Conservation (phyloP, 2,888 invertebrate genomes). For the Cephalotes varians region DNA sequence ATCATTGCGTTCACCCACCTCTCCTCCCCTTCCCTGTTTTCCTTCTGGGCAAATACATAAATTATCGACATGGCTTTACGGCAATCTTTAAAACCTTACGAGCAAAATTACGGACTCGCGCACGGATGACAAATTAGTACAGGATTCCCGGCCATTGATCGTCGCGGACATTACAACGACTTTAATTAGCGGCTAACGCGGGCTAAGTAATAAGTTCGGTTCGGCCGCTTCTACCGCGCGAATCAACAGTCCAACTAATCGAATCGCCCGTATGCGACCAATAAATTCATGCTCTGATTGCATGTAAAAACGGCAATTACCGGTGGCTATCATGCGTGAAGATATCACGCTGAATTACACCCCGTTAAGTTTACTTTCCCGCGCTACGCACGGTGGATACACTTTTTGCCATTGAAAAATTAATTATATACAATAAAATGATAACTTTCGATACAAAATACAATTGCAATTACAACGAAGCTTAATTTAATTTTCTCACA, state of each 20-base stretch:
- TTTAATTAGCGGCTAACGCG: slow-evolving; percentile 71
- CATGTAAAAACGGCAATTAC: slow-evolving; percentile 77
- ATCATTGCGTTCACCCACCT: slow-evolving; percentile 40
- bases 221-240: slow-evolving; percentile 47
- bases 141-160: slow-evolving; percentile 67
- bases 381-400: slow-evolving; percentile 47
- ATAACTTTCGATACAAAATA: not conserved
- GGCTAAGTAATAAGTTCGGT: slow-evolving; percentile 65
- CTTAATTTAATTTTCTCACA: not conserved
- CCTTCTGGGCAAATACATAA: slow-evolving; percentile 61
- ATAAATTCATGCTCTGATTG: slow-evolving; percentile 79
- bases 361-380: slow-evolving; percentile 69
- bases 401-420: slow-evolving; percentile 61
- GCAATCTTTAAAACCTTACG: slow-evolving; percentile 54
- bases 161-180: slow-evolving; percentile 63
- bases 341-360: slow-evolving; percentile 73
- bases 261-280: slow-evolving; percentile 61
- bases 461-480: not conserved
- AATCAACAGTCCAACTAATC: slow-evolving; percentile 63
- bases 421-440: slow-evolving; percentile 1
- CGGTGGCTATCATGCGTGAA: slow-evolving; percentile 75
- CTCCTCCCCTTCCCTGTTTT: slow-evolving; percentile 34
- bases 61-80: slow-evolving; percentile 52
- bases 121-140: slow-evolving; percentile 69
- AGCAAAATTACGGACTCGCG: slow-evolving; percentile 62